phyloP scores from a whole-genome alignment of 2,113 vertebrate species.

The Ursus arctos region DNA sequence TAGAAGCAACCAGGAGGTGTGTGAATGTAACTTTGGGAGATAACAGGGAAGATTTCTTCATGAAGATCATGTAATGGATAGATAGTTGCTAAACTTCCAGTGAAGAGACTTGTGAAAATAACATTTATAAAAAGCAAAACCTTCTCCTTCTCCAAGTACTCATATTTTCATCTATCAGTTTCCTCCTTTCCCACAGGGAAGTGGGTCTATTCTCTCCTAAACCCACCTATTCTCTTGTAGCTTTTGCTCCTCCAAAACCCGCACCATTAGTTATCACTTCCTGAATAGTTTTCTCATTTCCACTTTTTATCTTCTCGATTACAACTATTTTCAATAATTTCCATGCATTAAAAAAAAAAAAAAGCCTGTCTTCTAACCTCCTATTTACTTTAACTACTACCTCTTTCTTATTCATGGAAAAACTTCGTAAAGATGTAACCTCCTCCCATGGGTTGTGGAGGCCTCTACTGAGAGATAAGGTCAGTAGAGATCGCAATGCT shows the following conservation, averaged over 20 bases:
- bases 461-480: neutral
- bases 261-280: neutral
- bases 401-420: neutral
- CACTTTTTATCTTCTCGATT: neutral
- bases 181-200: neutral
- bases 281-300: neutral
- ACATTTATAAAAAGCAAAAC: neutral
- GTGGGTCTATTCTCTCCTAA: neutral
- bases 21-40: neutral
- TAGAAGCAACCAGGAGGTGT: neutral
- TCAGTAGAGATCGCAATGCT: neutral
- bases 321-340: neutral
- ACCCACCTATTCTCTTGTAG: neutral
- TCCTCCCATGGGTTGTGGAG: neutral
- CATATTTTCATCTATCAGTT: neutral
- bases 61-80: neutral
- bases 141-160: neutral
- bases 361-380: neutral
- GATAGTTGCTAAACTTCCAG: neutral
- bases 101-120: neutral
- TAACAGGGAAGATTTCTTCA: neutral
- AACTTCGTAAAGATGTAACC: neutral
- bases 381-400: neutral
- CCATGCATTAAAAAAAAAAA: neutral
- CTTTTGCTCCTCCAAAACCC: neutral